These are phyloP conservation scores for Ditylenchus weischeri DNA, from an alignment of 2,888 invertebrate species.

Conservation along the genomic window DNA sequence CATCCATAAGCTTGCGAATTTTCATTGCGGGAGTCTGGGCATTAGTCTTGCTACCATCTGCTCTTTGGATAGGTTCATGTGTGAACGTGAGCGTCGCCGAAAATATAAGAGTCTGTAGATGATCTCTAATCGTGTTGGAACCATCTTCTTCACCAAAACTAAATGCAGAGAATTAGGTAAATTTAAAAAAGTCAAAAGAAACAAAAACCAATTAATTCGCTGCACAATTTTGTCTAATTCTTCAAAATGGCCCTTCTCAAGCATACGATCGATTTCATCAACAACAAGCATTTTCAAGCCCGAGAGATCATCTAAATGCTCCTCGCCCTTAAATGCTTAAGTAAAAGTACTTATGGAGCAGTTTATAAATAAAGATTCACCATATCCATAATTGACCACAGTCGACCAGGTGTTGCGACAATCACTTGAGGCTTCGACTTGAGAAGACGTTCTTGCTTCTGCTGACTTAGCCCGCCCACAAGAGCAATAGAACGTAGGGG, in stretches of 20 bases:
- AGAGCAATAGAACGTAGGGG: conserved; percentile 69
- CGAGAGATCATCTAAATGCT: conserved; percentile 57
- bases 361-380: conserved; percentile 58
- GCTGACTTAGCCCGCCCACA: conserved; percentile 87
- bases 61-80: conserved; percentile 72
- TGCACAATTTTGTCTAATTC: conserved; percentile 73
- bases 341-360: neutral
- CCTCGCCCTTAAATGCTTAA: conserved; percentile 33
- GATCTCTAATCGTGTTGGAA: neutral
- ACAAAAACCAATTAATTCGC: conserved; percentile 71
- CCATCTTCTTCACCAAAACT: neutral
- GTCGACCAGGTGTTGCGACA: conserved; percentile 90
- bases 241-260: conserved; percentile 90
- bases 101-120: conserved; percentile 88
- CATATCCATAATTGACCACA: conserved; percentile 85
- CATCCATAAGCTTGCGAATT: conserved; percentile 51
- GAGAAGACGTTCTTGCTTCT: conserved; percentile 82
- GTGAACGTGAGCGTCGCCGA: conserved; percentile 92
- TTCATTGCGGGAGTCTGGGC: conserved; percentile 60
- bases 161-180: neutral
- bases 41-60: conserved; percentile 56
- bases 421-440: conserved; percentile 80
- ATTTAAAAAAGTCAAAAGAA: neutral
- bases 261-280: conserved; percentile 97
- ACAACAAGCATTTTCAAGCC: conserved; percentile 73